Evolutionary conservation across 2,113 vertebrate species (phyloP).

Genomic region (Cyphomyrus discorhynchus): DNA sequence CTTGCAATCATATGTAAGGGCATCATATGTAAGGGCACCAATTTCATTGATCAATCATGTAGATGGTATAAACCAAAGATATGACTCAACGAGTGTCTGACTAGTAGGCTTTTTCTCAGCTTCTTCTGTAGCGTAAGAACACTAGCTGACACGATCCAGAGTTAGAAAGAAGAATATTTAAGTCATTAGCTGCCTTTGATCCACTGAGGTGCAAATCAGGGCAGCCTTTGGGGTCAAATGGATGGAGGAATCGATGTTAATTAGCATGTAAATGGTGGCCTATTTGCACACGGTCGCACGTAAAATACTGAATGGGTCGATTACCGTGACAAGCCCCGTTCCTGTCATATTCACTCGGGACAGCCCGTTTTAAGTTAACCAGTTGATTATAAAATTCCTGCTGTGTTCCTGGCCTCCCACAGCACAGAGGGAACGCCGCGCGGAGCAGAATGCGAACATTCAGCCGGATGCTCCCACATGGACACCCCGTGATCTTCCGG

Average conservation of each 20-base stretch:
- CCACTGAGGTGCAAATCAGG: not conserved
- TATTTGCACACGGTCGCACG: not conserved
- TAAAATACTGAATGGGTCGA: not conserved
- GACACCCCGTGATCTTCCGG: not conserved
- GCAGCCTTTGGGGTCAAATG: not conserved
- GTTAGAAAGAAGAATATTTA: not conserved
- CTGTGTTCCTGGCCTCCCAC: not conserved
- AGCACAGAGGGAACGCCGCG: not conserved
- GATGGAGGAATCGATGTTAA: not conserved
- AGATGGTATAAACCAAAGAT: not conserved
- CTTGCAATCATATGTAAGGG: not conserved
- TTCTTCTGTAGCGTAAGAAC: not conserved
- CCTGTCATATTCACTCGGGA: not conserved
- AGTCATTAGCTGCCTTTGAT: constrained; percentile 5
- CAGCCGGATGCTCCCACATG: too few species aligned
- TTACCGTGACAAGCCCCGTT: not conserved
- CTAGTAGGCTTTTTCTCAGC: not conserved
- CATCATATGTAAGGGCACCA: not conserved
- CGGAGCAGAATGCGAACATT: too few species aligned
- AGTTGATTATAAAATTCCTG: not conserved
- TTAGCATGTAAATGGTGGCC: not conserved
- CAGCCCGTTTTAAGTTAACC: not conserved
- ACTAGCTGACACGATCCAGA: not conserved
- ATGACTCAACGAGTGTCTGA: not conserved
- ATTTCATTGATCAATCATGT: not conserved